phyloP scores from a whole-genome alignment of 1,140 invertebrate species.

The Andricus grossulariae region DNA sequence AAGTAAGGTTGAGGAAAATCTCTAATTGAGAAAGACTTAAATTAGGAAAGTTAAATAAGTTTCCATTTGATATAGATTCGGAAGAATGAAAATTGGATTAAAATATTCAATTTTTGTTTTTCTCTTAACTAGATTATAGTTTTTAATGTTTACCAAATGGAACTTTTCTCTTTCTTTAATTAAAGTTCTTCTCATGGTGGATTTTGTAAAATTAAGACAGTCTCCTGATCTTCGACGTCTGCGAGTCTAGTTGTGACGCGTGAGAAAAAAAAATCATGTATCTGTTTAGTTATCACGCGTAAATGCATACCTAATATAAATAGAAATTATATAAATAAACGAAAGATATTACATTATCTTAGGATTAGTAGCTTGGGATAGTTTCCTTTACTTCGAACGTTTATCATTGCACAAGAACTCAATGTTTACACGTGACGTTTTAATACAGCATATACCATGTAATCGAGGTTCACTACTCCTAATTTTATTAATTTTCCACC shows the following conservation, averaged over 20 bases:
- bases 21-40: too few relatives aligned
- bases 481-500: constrained; percentile 74
- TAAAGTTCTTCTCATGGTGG: not conserved
- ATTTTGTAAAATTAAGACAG: constrained; percentile 50
- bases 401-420: constrained; percentile 37
- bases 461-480: constrained; percentile 66
- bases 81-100: too few relatives aligned
- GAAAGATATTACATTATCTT: constrained; percentile 74
- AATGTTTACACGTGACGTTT: constrained; percentile 38
- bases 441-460: constrained; percentile 56
- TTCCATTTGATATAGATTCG: too few relatives aligned
- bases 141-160: constrained; percentile 31
- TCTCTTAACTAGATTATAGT: not conserved
- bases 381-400: constrained; percentile 69
- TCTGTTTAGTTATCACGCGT: constrained; percentile 74
- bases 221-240: constrained; percentile 71
- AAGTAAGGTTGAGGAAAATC: too few relatives aligned
- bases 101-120: too few relatives aligned
- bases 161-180: not conserved
- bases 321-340: constrained; percentile 70
- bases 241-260: constrained; percentile 58
- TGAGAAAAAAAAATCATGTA: constrained; percentile 66
- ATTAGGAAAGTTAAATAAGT: too few relatives aligned
- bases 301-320: constrained; percentile 74
- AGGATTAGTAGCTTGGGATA: constrained; percentile 75